Percentiles rank a stretch among this genome's conserved stretches.
These are phyloP conservation scores for Platalea minor DNA, from an alignment of 2,797 vertebrate genomes.

Conservation along the genomic window DNA sequence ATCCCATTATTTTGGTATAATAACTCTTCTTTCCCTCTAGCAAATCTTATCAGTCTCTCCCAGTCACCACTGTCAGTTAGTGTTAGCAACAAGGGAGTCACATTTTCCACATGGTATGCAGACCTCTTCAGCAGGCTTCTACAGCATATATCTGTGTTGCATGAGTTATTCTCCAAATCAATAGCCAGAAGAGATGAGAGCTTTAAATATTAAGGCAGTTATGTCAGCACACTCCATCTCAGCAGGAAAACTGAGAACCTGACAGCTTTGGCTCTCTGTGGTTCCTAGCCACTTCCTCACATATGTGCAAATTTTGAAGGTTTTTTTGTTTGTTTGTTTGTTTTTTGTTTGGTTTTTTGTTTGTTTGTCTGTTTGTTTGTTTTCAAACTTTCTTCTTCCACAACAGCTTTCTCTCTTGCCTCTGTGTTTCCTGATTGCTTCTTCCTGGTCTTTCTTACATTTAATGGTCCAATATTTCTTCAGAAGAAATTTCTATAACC, in stretches of 20 bases:
- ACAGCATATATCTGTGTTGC: not conserved
- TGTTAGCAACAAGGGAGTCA: constrained; percentile 13
- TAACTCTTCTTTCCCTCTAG: constrained; percentile 9
- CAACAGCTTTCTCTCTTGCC: not conserved
- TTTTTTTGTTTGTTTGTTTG: no score
- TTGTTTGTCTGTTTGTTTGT: no score
- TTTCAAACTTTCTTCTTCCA: not conserved
- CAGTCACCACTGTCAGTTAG: constrained; percentile 33
- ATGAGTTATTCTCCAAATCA: constrained; percentile 36
- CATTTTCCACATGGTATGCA: constrained; percentile 9
- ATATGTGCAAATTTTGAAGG: not conserved
- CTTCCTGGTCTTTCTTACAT: not conserved
- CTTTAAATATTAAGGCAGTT: constrained; percentile 39
- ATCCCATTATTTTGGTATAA: constrained; percentile 22
- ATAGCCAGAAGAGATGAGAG: constrained; percentile 32
- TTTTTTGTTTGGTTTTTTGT: no score
- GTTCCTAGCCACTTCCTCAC: not conserved
- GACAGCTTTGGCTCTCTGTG: not conserved
- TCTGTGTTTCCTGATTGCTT: not conserved
- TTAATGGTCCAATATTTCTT: not conserved
- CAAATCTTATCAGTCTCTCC: constrained; percentile 31
- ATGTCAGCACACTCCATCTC: not conserved
- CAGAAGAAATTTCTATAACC: not conserved
- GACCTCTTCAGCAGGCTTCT: constrained; percentile 1
- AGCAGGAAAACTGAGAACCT: not conserved